phyloP scores from a whole-genome alignment of 2,888 invertebrate genomes.

The Orthonychiurus folsomi region DNA sequence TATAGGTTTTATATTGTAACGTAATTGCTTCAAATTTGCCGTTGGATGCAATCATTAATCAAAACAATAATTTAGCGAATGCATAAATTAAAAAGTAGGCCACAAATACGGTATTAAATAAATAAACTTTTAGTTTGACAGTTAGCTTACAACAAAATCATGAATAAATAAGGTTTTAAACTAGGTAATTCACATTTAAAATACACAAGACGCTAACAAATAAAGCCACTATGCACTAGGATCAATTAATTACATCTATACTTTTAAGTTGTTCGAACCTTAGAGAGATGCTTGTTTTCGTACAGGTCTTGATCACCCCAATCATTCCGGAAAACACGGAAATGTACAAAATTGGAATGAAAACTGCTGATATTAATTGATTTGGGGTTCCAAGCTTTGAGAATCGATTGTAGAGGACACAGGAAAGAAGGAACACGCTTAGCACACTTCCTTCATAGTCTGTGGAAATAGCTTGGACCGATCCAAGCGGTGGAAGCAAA shows the following conservation, averaged over 20 bases:
- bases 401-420: slow-evolving; percentile 35
- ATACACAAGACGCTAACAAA: too few species aligned
- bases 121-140: too few species aligned
- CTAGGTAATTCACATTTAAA: too few species aligned
- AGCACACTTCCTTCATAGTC: slow-evolving; percentile 37
- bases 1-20: slow-evolving; percentile 11
- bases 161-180: too few species aligned
- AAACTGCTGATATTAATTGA: slow-evolving; percentile 20
- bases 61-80: too few species aligned
- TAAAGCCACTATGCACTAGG: too few species aligned
- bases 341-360: slow-evolving; percentile 35
- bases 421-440: slow-evolving; percentile 32
- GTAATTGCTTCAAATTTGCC: background rate
- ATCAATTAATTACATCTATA: background rate
- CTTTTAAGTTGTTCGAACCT: slow-evolving; percentile 24
- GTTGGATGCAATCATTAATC: background rate
- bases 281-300: slow-evolving; percentile 33
- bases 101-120: too few species aligned
- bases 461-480: slow-evolving; percentile 29
- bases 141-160: too few species aligned
- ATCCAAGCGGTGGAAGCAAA: slow-evolving; percentile 38
- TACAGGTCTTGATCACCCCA: slow-evolving; percentile 30
- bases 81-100: too few species aligned
- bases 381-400: slow-evolving; percentile 14
- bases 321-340: slow-evolving; percentile 24